Evolutionary conservation across 2,113 vertebrate genomes (phyloP).

Genomic region (Cyanoliseus patagonus): DNA sequence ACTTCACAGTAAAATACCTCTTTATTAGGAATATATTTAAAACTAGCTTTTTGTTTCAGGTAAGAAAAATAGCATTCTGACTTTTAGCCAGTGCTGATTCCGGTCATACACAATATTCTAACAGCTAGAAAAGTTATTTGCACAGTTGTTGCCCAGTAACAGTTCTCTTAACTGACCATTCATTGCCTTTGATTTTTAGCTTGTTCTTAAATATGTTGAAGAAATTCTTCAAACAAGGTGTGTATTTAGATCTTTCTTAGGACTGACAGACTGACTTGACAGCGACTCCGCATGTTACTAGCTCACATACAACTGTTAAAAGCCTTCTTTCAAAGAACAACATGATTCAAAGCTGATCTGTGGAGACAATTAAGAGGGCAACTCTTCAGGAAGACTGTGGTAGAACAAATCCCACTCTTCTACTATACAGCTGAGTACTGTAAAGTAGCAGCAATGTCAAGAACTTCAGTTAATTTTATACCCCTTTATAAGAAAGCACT

Average conservation of each 20-base stretch:
- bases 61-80: constrained; percentile 64
- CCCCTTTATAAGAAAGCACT: not conserved
- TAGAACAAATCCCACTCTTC: not conserved
- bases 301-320: not conserved
- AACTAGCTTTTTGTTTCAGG: constrained; percentile 44
- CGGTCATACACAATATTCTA: not conserved
- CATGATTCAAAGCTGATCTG: not conserved
- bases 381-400: constrained; percentile 24
- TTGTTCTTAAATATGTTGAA: not conserved
- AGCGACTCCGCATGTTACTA: not conserved
- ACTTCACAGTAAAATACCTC: constrained; percentile 56
- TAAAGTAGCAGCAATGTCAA: constrained; percentile 2
- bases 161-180: not conserved
- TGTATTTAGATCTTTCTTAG: not conserved
- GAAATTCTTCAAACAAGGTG: not conserved
- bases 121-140: constrained; percentile 21
- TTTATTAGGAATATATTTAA: constrained; percentile 57
- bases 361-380: not conserved
- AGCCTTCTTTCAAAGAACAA: not conserved
- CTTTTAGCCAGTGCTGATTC: constrained; percentile 36
- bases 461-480: not conserved
- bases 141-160: not conserved
- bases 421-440: not conserved
- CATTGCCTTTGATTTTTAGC: not conserved
- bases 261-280: not conserved